Base-by-base conservation (phyloP, 2,113 vertebrate genomes). In the Bagarius yarrelli region DNA sequence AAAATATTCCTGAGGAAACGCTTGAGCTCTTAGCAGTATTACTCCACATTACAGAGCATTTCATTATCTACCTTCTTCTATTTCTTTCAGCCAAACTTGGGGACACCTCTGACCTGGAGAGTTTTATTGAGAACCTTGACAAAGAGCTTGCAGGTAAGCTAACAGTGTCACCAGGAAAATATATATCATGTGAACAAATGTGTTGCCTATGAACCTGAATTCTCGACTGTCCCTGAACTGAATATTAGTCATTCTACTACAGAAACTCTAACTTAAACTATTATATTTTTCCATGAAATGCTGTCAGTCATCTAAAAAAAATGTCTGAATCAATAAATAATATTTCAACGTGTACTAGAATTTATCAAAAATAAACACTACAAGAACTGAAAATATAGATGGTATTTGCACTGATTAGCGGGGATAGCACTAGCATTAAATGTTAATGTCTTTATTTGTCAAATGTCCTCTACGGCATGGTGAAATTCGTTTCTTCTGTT, bases 71-170 rank as follows among this genome's bases (percentile, higher is more conserved):
- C 34, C 56, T 16, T 63, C 63, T 84, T 69, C 85, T 73, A 85
- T 69, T 87, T 61, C 85, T 86, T 93, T 44, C 93, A 98, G 96
- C 96, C 87, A 98, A 96, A 89, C 92, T 97, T 63, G 96, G 96
- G 84, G 97, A 99, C 91, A 98, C 96, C 2, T 94, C 94, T 74
- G 97, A 98, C 81, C 92, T 99, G 34, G 95, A 98, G 91, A 96
- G 94, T 83, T 98, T 97, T 87, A 99, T 99, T 89, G 95, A 96
- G 87, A 95, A 96, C 89, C 93, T 99, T 88, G 96, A 99, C 90
- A 94, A 93, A 86, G 94, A 95, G 81, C 93, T 99, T 90, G 94
- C 95, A 91, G 97, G 97, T 99, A 88, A 87, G 94, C 91, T 23
- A 13, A 92, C 64, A 4, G 53, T 36, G 27, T 13, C 36, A 61